These are phyloP conservation scores for Bufo bufo DNA, from an alignment of 2,113 vertebrate genomes.

Conservation along the genomic window DNA sequence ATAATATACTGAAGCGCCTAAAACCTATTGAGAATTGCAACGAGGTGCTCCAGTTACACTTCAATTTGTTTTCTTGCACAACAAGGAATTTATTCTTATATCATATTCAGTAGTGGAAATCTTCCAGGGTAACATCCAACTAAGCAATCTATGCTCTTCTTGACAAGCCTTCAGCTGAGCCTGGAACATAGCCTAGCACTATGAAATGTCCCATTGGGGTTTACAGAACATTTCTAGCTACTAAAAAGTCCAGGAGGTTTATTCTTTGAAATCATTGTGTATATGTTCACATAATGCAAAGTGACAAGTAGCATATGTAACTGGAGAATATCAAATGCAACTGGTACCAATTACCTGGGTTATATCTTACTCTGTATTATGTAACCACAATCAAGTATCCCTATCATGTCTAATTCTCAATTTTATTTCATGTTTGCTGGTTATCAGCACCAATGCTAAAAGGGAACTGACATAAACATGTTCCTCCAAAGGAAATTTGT, in stretches of 20 bases:
- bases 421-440: background rate
- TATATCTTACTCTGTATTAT: conserved; percentile 5
- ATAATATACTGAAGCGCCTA: background rate
- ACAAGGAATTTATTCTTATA: background rate
- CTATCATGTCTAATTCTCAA: conserved; percentile 17
- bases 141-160: background rate
- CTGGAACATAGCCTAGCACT: conserved; percentile 18
- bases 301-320: conserved; percentile 29
- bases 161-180: conserved; percentile 12
- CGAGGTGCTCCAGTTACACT: background rate
- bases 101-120: background rate
- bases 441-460: background rate
- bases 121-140: conserved; percentile 15
- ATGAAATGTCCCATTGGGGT: conserved; percentile 12
- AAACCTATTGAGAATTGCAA: background rate
- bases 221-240: conserved; percentile 19
- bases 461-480: conserved; percentile 8
- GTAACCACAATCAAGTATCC: conserved; percentile 16
- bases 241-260: conserved; percentile 20
- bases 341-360: conserved; percentile 29
- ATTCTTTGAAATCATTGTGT: conserved; percentile 21
- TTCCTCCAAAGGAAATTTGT: background rate
- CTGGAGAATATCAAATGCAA: conserved; percentile 32
- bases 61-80: background rate
- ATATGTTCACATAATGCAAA: conserved; percentile 22